Percentiles rank a stretch among this genome's conserved stretches.
phyloP scores from a whole-genome alignment of 2,797 vertebrate species.

The Sebastolobus altivelis region DNA sequence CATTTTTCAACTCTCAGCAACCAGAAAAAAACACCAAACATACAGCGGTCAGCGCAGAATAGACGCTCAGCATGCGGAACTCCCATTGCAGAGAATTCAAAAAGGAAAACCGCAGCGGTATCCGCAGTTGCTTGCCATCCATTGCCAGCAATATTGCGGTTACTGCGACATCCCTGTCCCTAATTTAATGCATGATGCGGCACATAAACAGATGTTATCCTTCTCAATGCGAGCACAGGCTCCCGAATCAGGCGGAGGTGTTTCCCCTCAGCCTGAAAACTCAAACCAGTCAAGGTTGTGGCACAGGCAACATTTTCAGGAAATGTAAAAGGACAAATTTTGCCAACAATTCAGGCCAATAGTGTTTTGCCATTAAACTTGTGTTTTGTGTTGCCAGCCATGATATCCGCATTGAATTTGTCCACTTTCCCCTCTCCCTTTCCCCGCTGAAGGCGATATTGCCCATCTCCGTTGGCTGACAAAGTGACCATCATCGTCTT shows the following conservation, averaged over 20 bases:
- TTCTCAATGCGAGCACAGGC: conserved; percentile 6
- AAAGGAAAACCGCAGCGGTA: no score
- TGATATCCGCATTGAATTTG: conserved; percentile 37
- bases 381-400: conserved; percentile 21
- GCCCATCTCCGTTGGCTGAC: conserved; percentile 49
- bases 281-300: conserved; percentile 15
- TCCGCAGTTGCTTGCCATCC: no score
- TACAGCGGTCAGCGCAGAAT: no score
- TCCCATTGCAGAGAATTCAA: no score
- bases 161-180: not conserved
- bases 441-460: conserved; percentile 23
- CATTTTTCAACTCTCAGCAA: no score
- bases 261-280: conserved; percentile 22
- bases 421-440: conserved; percentile 31
- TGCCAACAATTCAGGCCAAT: conserved; percentile 2
- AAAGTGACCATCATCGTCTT: conserved; percentile 60
- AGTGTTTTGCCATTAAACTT: conserved; percentile 37
- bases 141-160: no score
- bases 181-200: conserved; percentile 13
- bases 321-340: conserved; percentile 25
- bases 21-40: no score
- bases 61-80: no score
- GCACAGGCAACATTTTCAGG: conserved; percentile 8
- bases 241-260: not conserved
- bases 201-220: conserved; percentile 34